Evolutionary conservation across 2,797 vertebrate species (phyloP).

Genomic region (Falco peregrinus): DNA sequence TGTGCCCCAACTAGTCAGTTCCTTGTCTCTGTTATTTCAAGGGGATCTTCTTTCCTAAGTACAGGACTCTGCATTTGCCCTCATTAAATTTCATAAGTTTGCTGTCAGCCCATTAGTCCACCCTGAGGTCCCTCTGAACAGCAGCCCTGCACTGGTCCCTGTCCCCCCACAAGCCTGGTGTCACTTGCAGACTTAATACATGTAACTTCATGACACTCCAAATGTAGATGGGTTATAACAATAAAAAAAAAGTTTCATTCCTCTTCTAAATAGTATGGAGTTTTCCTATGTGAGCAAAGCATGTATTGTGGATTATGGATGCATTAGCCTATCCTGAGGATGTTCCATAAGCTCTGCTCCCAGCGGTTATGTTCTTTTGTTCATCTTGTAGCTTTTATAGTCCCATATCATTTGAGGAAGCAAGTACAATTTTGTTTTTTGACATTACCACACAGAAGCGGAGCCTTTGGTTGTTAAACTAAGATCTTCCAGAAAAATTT

Average conservation of each 20-base stretch:
- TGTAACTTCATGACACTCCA: not conserved
- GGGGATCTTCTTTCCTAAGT: not conserved
- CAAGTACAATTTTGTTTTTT: not conserved
- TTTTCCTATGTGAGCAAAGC: not conserved
- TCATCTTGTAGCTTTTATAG: not conserved
- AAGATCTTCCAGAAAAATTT: not conserved
- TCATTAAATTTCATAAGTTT: not conserved
- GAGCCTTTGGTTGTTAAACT: not conserved
- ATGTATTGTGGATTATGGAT: not conserved
- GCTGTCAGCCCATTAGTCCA: not conserved
- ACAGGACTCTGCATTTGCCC: not conserved
- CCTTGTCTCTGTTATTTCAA: not conserved
- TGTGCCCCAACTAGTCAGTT: not conserved
- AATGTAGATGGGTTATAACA: not conserved
- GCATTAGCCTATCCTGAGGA: not conserved
- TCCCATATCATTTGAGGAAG: no score
- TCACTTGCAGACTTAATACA: not conserved
- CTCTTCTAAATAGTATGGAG: not conserved
- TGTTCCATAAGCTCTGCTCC: not conserved
- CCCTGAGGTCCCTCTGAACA: not conserved
- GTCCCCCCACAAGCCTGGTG: accelerated
- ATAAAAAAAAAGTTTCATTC: not conserved
- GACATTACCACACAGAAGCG: not conserved
- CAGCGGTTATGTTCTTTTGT: not conserved
- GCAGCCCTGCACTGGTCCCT: not conserved